These are phyloP conservation scores for Notodonta ziczac DNA, from an alignment of 2,888 invertebrate species.

Conservation along the genomic window DNA sequence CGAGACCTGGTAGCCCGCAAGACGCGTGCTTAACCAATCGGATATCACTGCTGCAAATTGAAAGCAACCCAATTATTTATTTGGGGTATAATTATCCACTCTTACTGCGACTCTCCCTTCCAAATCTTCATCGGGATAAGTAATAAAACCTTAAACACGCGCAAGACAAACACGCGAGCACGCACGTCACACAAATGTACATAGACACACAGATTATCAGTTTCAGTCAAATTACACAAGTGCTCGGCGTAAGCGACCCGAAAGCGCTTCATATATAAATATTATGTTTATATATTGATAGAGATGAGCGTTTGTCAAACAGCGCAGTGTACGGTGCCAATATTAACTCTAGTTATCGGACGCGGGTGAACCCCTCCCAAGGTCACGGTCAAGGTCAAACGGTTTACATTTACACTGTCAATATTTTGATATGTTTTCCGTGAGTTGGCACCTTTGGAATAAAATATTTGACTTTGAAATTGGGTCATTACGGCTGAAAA, in stretches of 20 bases:
- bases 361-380: slow-evolving; percentile 66
- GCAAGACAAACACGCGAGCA: slow-evolving; percentile 27
- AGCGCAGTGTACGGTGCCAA: slow-evolving; percentile 77
- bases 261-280: slow-evolving; percentile 81
- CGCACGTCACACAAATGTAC: slow-evolving; percentile 37
- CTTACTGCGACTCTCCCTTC: background rate
- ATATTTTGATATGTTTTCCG: slow-evolving; percentile 58
- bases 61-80: no score
- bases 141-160: slow-evolving; percentile 31
- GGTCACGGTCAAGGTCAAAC: slow-evolving; percentile 73
- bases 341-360: slow-evolving; percentile 83
- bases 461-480: slow-evolving; percentile 21
- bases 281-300: slow-evolving; percentile 85
- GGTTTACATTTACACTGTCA: slow-evolving; percentile 60
- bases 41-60: no score
- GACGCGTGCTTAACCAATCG: no score
- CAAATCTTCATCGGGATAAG: slow-evolving; percentile 2
- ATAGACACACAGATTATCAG: slow-evolving; percentile 71
- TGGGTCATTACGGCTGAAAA: slow-evolving; percentile 12
- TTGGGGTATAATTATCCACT: background rate
- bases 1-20: no score
- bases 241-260: slow-evolving; percentile 62
- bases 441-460: slow-evolving; percentile 38
- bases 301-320: slow-evolving; percentile 82
- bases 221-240: slow-evolving; percentile 80